Base-by-base conservation (phyloP, 1,140 invertebrate species). In the Diabrotica virgifera region DNA sequence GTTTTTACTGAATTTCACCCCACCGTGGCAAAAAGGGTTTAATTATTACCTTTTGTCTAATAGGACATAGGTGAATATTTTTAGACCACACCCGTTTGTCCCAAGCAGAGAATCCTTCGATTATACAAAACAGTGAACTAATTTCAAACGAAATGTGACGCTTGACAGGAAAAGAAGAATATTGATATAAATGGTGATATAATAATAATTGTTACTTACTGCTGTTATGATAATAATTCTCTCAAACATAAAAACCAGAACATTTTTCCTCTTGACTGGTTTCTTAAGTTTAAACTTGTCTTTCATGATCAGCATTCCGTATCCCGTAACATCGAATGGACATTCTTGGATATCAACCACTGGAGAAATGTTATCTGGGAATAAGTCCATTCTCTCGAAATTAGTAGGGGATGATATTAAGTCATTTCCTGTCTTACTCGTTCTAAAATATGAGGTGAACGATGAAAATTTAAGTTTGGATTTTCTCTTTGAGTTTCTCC, bases 241-340 rank as follows among this genome's bases (percentile, higher is more conserved):
- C 52, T 62, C 60, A 24, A 62, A 62, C 60, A 62, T 38, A 38
- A 62, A 62, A 5, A 54, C 51, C 5, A 54, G 5, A 11, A 62
- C 36, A n/a, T 62, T 62, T 36, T 60, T 60, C 51, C 54, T 62
- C 60, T 62, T 62, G 11, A 58, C 35, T 12, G 59, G 46, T 36
- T 35, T 38, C 14, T 54, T 62, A 24, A 62, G 37, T 54, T 62
- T 53, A 12, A 62, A 62, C 11, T 62, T 54, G 52, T 62, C 52
- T 14, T 54, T 62, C 60, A 62, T 54, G 11, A 62, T 53, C 36
- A 62, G 36, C 11, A 11, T 50, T 9, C 60, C 60, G 35, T 62
- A 62, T 6, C 60, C 60, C 2, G 60, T 54, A 12, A 62, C 60
- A 12, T 62, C 60, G 8, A 62, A 62, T 36, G 60, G 60, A 6